Conservation (phyloP, 2,888 invertebrate genomes). For the Aleiodes testaceus region DNA sequence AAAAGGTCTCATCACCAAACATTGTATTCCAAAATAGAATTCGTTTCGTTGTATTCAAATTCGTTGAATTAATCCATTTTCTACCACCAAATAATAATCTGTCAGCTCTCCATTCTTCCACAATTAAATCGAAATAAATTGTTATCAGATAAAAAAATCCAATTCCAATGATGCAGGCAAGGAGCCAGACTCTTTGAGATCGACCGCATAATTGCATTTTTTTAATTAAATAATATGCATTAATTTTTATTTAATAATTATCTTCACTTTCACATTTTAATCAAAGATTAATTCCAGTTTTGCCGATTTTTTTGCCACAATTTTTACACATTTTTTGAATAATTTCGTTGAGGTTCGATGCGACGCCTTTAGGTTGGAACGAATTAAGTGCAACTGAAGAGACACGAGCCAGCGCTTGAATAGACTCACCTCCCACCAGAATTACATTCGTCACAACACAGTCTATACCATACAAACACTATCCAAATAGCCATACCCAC, state of each 20-base stretch:
- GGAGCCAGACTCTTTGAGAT: slow-evolving; percentile 38
- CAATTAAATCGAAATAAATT: slow-evolving; percentile 44
- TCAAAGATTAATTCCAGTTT: too few relatives aligned
- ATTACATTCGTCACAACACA: too few relatives aligned
- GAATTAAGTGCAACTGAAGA: too few relatives aligned
- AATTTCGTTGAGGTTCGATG: too few relatives aligned
- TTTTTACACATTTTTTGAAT: too few relatives aligned
- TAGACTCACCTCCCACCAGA: too few relatives aligned
- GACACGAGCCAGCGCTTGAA: too few relatives aligned
- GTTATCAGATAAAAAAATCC: slow-evolving; percentile 48
- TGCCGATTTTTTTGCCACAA: too few relatives aligned
- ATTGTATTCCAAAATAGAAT: slow-evolving; percentile 66
- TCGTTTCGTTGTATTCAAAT: slow-evolving; percentile 47
- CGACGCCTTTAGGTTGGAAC: too few relatives aligned
- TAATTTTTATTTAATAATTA: neutral
- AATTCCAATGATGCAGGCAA: slow-evolving; percentile 38
- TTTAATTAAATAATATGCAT: slow-evolving; percentile 19
- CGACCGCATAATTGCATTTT: slow-evolving; percentile 37
- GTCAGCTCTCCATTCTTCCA: slow-evolving; percentile 38
- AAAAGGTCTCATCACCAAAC: slow-evolving; percentile 59
- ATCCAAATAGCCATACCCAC: too few relatives aligned
- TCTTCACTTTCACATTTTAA: neutral
- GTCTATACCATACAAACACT: too few relatives aligned
- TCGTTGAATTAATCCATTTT: neutral
- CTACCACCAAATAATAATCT: neutral